Conservation (phyloP, 2,797 vertebrate genomes). For the Eospalax fontanierii region DNA sequence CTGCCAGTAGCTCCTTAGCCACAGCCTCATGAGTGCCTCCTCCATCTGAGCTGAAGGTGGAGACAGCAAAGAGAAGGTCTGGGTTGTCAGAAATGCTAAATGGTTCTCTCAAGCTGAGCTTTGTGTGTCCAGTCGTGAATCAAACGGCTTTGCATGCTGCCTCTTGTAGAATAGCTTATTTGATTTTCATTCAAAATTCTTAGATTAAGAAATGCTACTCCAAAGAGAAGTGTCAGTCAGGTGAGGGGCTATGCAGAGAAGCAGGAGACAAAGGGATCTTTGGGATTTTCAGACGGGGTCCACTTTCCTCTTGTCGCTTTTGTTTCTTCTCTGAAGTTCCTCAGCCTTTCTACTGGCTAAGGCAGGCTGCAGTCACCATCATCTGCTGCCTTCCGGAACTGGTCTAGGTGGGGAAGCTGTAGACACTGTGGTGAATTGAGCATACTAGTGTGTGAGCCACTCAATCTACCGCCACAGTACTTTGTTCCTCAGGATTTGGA, state of each 20-base stretch:
- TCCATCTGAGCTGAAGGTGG: too few species aligned
- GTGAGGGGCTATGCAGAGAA: not conserved
- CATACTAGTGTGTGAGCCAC: slow-evolving; percentile 65
- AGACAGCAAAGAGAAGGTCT: slow-evolving; percentile 23
- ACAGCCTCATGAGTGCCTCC: too few species aligned
- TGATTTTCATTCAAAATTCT: slow-evolving; percentile 50
- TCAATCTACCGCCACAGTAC: slow-evolving; percentile 58
- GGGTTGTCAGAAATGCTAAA: slow-evolving; percentile 56
- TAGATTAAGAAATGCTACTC: slow-evolving; percentile 60
- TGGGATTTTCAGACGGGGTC: not conserved
- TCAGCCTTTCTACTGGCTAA: slow-evolving; percentile 22
- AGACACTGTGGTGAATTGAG: slow-evolving; percentile 40
- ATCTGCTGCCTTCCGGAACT: slow-evolving; percentile 14
- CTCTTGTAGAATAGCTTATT: slow-evolving; percentile 36
- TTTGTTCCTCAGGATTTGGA: slow-evolving; percentile 78
- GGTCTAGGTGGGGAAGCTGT: not conserved
- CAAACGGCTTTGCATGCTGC: slow-evolving; percentile 45
- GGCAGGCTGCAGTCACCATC: not conserved
- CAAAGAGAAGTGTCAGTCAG: slow-evolving; percentile 13
- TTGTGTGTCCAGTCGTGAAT: not conserved
- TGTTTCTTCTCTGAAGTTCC: not conserved
- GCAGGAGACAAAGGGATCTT: slow-evolving; percentile 17
- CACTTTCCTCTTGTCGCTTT: not conserved
- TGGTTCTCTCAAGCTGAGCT: not conserved
- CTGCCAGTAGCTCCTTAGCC: too few species aligned